phyloP scores from a whole-genome alignment of 2,797 vertebrate genomes.

The Phoeniculus purpureus region DNA sequence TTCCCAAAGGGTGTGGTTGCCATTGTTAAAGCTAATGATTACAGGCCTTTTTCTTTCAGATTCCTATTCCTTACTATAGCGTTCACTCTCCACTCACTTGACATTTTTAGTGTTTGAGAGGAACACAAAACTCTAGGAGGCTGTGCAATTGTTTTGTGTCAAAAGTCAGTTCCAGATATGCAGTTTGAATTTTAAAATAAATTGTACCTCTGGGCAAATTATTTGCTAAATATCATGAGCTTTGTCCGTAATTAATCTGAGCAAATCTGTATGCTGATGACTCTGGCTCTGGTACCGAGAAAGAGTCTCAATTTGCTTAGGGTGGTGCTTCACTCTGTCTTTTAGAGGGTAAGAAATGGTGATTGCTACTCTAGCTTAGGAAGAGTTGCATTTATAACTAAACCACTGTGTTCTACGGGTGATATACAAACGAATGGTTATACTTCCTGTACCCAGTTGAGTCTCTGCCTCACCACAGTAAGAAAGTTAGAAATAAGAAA shows the following conservation, averaged over 20 bases:
- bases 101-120: conserved; percentile 28
- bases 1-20: background rate
- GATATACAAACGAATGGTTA: background rate
- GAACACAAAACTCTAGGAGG: background rate
- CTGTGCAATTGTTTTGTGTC: background rate
- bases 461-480: background rate
- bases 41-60: background rate
- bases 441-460: background rate
- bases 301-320: background rate
- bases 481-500: background rate
- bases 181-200: background rate
- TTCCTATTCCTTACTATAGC: background rate
- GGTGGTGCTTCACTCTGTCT: background rate
- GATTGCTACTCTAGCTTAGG: background rate
- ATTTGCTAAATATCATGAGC: conserved; percentile 3
- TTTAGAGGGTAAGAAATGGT: background rate
- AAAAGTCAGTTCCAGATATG: background rate
- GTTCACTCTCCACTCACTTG: background rate
- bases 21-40: background rate
- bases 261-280: background rate
- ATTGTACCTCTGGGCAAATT: conserved; percentile 1
- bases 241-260: background rate
- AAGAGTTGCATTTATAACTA: background rate
- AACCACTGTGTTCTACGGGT: background rate
- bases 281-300: background rate